Percentiles rank a stretch among this genome's conserved stretches.
Conservation (phyloP, 2,113 vertebrate species). For the Pseudorasbora parva region DNA sequence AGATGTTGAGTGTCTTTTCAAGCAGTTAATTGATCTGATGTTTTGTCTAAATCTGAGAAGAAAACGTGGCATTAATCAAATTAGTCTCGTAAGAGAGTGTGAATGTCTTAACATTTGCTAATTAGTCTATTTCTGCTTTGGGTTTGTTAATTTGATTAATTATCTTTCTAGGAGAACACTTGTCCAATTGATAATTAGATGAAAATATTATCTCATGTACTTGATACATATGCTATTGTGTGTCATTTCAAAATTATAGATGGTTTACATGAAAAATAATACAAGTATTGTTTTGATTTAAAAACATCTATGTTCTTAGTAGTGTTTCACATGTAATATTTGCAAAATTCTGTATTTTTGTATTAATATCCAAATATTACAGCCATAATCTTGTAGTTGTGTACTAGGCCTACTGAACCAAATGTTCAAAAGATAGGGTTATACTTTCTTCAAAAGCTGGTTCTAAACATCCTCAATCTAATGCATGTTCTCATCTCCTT, state of each 20-base stretch:
- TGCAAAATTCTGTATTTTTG: not conserved
- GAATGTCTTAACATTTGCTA: constrained; percentile 52
- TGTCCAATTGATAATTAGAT: constrained; percentile 41
- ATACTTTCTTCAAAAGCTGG: not conserved
- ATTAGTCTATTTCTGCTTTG: constrained; percentile 50
- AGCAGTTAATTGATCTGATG: constrained; percentile 58
- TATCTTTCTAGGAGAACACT: constrained; percentile 42
- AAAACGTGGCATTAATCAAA: constrained; percentile 58
- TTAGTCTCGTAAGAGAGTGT: constrained; percentile 54
- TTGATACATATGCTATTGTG: not conserved
- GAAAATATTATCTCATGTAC: constrained; percentile 29
- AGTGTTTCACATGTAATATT: not conserved
- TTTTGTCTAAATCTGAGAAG: constrained; percentile 47
- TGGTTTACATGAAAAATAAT: not conserved
- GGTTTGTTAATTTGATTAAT: constrained; percentile 56
- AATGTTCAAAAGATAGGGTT: not conserved
- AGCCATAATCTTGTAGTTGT: not conserved
- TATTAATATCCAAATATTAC: not conserved
- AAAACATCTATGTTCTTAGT: not conserved
- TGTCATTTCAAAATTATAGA: not conserved
- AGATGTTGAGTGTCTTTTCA: constrained; percentile 58
- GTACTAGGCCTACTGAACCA: not conserved
- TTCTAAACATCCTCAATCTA: not conserved
- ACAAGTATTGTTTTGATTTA: not conserved
- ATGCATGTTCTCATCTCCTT: constrained; percentile 4